Base-by-base conservation (phyloP, 1,140 invertebrate genomes). In the Drosophila murphyi region DNA sequence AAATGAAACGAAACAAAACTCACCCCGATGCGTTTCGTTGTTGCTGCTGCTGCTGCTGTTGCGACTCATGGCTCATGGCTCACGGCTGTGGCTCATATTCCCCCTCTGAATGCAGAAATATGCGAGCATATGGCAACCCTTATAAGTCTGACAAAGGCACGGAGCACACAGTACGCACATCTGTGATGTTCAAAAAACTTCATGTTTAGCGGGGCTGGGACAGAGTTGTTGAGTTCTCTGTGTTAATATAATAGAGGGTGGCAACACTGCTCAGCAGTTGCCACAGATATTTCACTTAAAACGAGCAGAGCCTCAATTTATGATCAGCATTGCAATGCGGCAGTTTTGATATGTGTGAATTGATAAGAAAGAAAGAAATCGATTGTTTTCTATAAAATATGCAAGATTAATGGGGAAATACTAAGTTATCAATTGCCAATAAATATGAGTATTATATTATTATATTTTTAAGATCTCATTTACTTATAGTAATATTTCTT, bases 101-200 rank as follows among this genome's bases (percentile, higher is more conserved):
- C 82, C 83, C 83, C 83, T 71, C 54, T 72, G 70, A 61, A 62
- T 78, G 55, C 72, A 61, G 57, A 68, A 88, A 87, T 87, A 87
- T 87, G 80, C 77, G 68, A 83, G 83, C 83, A 87, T 87, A 87
- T 87, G 83, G 83, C 83, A 87, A 87, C 83, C 83, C 83, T 87
- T 87, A 88, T 87, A 68, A 69, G 55, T 52, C 32, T 67, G 55
- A 87, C 76, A 82, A 88, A 82, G 70, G 69, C 62, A 34, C 63
- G 34, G 54, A 48, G 35, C 76, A 78, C 64, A 74, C 10, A 47
- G n/a, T 45, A 28, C 71, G 41, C 51, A 57, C 65, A 75, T 74
- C 56, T 74, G 56, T 55, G 80, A 72, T 72, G 79, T 82, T 81
- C 57, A 43, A 59, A 59, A 60, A 64, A 77, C 54, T 57, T 62